Percentiles rank a stretch among this genome's conserved stretches.
These are phyloP conservation scores for Chrysochloris asiatica DNA, from an alignment of 2,113 vertebrate species.

Conservation along the genomic window DNA sequence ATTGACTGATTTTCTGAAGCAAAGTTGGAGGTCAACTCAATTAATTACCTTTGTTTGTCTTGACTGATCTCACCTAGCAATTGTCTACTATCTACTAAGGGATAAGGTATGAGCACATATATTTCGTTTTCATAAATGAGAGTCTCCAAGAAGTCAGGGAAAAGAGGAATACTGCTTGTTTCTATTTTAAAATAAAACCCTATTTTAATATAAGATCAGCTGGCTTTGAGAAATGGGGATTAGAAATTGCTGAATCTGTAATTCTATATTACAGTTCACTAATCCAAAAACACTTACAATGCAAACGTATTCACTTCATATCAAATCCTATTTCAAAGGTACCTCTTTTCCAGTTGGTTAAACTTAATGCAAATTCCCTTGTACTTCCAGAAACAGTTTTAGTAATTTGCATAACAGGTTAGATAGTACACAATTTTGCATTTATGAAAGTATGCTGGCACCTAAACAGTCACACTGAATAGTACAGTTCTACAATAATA, in stretches of 20 bases:
- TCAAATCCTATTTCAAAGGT: neutral
- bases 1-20: neutral
- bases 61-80: neutral
- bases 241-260: neutral
- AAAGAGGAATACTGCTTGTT: neutral
- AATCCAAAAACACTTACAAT: neutral
- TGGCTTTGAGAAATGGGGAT: neutral
- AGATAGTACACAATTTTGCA: neutral
- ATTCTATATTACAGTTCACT: neutral
- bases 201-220: neutral
- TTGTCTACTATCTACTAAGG: too few relatives aligned
- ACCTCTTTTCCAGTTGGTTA: neutral
- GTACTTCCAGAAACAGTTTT: neutral
- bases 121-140: neutral
- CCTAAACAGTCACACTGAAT: neutral
- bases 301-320: neutral
- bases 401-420: neutral
- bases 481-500: neutral
- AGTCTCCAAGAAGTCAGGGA: neutral
- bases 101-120: neutral
- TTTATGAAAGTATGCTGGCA: neutral
- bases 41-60: too few relatives aligned
- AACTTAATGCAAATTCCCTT: neutral
- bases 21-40: too few relatives aligned
- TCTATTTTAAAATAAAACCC: neutral